phyloP scores from a whole-genome alignment of 2,888 invertebrate genomes.

The Caenorhabditis sinica region DNA sequence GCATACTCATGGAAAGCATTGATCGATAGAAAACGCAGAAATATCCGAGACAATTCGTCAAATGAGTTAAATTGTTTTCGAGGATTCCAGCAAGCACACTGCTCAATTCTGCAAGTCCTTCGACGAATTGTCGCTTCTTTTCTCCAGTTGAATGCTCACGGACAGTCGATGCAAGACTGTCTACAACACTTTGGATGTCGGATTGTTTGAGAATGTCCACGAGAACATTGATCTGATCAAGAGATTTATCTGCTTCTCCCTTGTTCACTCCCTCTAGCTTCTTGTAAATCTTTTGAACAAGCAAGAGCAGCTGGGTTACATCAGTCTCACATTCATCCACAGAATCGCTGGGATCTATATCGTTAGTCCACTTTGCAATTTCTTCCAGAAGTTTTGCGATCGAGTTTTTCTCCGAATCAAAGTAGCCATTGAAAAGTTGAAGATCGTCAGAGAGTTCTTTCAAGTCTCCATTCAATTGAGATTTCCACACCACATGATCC shows the following conservation, averaged over 20 bases:
- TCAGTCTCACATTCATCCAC: constrained; percentile 42
- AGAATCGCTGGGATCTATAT: constrained; percentile 10
- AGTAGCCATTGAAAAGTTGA: constrained; percentile 34
- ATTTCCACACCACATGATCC: constrained; percentile 31
- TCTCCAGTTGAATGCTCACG: constrained; percentile 31
- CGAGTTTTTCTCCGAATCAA: constrained; percentile 46
- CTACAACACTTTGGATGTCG: constrained; percentile 20
- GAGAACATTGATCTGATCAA: constrained; percentile 49
- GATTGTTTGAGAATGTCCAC: constrained; percentile 31
- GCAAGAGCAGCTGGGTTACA: constrained; percentile 36
- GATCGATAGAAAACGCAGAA: constrained; percentile 58
- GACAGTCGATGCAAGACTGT: not conserved
- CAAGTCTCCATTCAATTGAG: constrained; percentile 30
- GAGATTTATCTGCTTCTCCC: constrained; percentile 45
- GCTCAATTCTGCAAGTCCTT: constrained; percentile 40
- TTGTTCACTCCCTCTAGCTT: constrained; percentile 21
- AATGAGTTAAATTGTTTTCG: constrained; percentile 11
- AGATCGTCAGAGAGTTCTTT: constrained; percentile 26
- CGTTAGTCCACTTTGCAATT: constrained; percentile 27
- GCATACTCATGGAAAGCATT: constrained; percentile 68
- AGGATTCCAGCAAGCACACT: constrained; percentile 25
- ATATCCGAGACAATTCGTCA: constrained; percentile 41
- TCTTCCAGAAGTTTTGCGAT: constrained; percentile 26
- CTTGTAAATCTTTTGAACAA: constrained; percentile 61
- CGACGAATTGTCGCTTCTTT: constrained; percentile 8